Base-by-base conservation (phyloP, 2,888 invertebrate genomes). In the Drosophila affinis region DNA sequence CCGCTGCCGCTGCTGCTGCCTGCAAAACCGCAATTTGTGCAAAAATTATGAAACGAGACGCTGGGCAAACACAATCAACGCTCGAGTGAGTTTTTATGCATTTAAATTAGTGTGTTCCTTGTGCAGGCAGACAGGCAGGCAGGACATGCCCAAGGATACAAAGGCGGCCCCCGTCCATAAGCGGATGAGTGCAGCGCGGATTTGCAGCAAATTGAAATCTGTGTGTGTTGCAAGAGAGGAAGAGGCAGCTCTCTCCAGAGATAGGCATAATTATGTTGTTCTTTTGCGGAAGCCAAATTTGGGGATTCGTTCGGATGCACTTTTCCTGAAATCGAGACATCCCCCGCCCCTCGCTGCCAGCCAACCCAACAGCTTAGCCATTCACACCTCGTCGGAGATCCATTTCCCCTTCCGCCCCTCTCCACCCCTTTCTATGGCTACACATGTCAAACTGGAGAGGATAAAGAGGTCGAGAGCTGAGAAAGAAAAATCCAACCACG, bases 41-140 rank as follows among this genome's bases (percentile, higher is more conserved):
- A 81, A 80, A 83, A 84, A 88, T 88, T 78, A 87, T 82, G 76
- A 84, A 84, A 75, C 89, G 90, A 90, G 90, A 90, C 91, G 85
- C 80, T 90, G 79, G 73, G 79, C 87, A 90, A 91, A 90, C 90
- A 85, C 72, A 81, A 82, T 82, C 81, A 86, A 90, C 88, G 90
- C 87, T 78, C 75, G 85, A 81, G 75, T 83, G 74, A 78, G 83
- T 81, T 81, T 90, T 86, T 79, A 75, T 82, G 81, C 83, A 82
- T 90, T 86, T 75, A 72, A 86, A 86, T 89, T 78, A 87, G 88
- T 71, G 61, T 61, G 54, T 55, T 67, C 53, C 59, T 62, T 54
- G 51, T 34, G 49, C 51, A 21, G 29, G 12, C 47, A 27, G 3
- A 3, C 21, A 24, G 45, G 12, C 47, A 27, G 3, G 21, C 21